phyloP scores from a whole-genome alignment of 2,113 vertebrate genomes.

The Campylomormyrus tamandua region DNA sequence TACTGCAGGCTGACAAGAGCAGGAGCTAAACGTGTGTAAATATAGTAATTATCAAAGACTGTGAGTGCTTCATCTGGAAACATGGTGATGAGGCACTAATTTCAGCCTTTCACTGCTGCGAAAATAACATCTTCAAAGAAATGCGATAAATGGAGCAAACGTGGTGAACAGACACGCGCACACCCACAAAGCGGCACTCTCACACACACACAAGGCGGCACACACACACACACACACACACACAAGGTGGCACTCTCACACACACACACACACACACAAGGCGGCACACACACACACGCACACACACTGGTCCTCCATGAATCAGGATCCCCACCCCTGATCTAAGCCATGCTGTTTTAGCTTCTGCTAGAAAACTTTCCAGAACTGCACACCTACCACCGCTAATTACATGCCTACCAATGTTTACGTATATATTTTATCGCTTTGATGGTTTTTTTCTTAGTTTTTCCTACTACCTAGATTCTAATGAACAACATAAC shows the following conservation, averaged over 20 bases:
- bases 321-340: neutral
- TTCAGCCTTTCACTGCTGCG: neutral
- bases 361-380: neutral
- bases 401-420: neutral
- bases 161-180: neutral
- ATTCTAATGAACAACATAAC: neutral
- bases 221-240: no score
- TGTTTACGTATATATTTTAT: neutral
- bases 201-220: neutral
- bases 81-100: neutral
- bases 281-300: no score
- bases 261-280: no score
- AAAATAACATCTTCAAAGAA: conserved; percentile 3
- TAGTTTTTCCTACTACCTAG: neutral
- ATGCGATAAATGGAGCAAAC: neutral
- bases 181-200: neutral
- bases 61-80: neutral
- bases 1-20: neutral
- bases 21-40: neutral
- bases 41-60: conserved; percentile 1
- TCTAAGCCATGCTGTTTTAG: neutral
- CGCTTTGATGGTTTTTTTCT: neutral
- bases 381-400: neutral
- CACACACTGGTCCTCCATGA: no score
- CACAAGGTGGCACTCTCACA: no score